Percentiles rank a stretch among this genome's conserved stretches.
Evolutionary conservation across 92 coral and sea anemone species (phyloP).

Genomic region (Pocillopora grandis): DNA sequence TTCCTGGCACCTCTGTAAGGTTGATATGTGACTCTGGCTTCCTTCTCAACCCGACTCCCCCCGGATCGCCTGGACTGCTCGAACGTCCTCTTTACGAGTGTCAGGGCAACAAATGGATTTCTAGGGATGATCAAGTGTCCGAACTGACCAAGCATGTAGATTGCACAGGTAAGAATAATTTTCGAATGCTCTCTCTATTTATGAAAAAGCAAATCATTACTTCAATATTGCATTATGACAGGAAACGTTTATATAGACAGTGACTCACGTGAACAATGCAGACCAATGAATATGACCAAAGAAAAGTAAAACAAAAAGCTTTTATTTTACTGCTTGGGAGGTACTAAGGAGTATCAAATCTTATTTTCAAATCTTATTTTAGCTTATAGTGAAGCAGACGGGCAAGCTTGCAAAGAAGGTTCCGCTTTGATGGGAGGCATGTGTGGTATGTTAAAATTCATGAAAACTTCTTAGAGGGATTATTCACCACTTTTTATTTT

Average conservation of each 20-base stretch:
- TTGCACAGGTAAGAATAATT: slow-evolving; percentile 65
- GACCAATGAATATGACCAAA: no score
- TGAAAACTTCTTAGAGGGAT: no score
- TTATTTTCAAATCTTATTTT: no score
- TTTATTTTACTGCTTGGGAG: no score
- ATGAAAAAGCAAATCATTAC: background rate
- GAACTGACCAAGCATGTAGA: slow-evolving; percentile 57
- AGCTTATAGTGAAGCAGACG: background rate
- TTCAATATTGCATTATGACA: no score
- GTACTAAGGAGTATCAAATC: no score
- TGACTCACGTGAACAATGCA: no score
- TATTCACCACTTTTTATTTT: no score
- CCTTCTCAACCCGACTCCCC: slow-evolving; percentile 73
- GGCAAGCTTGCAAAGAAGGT: slow-evolving; percentile 16
- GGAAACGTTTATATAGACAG: no score
- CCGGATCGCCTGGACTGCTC: slow-evolving; percentile 34
- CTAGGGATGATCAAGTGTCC: background rate
- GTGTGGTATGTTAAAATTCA: slow-evolving; percentile 29
- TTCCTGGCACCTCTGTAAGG: background rate
- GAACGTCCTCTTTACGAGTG: slow-evolving; percentile 48
- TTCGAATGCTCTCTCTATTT: background rate
- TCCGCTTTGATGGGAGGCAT: background rate
- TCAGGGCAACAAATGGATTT: slow-evolving; percentile 53
- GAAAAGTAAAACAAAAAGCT: no score
- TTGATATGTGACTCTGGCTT: slow-evolving; percentile 63